These are phyloP conservation scores for Mimachlamys varia DNA, from an alignment of 2,888 invertebrate species.

Conservation along the genomic window DNA sequence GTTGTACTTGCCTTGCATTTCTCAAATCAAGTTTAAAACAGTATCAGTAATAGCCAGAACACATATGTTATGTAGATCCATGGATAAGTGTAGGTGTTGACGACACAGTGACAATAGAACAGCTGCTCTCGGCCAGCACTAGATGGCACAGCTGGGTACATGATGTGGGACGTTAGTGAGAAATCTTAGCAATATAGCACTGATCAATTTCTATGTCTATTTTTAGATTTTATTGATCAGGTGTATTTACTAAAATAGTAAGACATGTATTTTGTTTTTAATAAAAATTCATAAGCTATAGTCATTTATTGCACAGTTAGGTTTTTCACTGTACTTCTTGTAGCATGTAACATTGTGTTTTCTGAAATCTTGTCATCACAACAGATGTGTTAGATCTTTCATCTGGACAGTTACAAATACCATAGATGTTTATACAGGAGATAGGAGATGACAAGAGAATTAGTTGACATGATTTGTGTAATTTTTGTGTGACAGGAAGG, in stretches of 20 bases:
- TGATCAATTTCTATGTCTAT: background rate
- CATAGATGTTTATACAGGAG: background rate
- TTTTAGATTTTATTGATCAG: background rate
- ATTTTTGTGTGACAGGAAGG: constrained; percentile 1
- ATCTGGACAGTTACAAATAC: no score
- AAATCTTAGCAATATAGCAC: background rate
- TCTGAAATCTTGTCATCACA: no score
- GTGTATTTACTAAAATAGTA: background rate
- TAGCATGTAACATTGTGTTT: background rate
- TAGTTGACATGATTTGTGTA: background rate
- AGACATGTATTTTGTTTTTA: background rate
- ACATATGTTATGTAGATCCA: background rate
- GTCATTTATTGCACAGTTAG: no score
- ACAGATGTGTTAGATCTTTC: no score
- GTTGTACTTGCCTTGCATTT: no score
- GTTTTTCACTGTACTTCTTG: no score
- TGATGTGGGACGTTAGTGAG: background rate
- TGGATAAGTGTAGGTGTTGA: background rate
- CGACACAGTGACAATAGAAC: background rate
- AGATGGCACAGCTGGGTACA: background rate
- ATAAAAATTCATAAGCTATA: background rate
- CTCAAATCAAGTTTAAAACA: background rate
- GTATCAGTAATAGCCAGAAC: background rate
- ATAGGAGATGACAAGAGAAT: background rate
- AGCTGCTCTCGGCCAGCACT: background rate